These are phyloP conservation scores for Kryphioiulus occultus DNA, from an alignment of 2,888 invertebrate genomes.

Conservation along the genomic window DNA sequence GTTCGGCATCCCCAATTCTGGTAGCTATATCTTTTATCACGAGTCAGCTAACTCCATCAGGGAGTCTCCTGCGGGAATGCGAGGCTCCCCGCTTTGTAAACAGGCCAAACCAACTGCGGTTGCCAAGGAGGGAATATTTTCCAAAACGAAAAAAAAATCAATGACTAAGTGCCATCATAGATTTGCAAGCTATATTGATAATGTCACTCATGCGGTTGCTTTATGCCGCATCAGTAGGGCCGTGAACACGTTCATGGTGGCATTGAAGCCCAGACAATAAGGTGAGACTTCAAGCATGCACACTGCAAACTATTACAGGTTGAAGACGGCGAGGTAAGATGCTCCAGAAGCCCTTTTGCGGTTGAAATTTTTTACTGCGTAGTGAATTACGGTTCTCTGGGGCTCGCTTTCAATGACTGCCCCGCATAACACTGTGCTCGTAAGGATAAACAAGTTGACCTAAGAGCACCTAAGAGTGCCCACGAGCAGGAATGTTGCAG, in stretches of 20 bases:
- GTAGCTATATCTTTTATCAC: constrained; percentile 10
- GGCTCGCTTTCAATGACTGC: background rate
- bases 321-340: background rate
- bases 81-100: background rate
- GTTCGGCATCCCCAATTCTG: background rate
- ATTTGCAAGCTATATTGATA: constrained; percentile 35
- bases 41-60: constrained; percentile 25
- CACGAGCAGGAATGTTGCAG: background rate
- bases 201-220: constrained; percentile 31
- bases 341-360: constrained; percentile 16
- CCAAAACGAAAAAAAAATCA: background rate
- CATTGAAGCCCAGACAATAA: constrained; percentile 14
- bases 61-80: background rate
- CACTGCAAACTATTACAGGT: background rate
- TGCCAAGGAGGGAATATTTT: constrained; percentile 30
- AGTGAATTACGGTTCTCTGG: constrained; percentile 9
- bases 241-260: background rate
- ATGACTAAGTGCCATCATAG: constrained; percentile 35
- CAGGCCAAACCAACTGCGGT: constrained; percentile 35
- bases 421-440: constrained; percentile 7
- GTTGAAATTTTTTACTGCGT: background rate
- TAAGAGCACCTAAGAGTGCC: background rate
- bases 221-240: background rate
- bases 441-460: constrained; percentile 30
- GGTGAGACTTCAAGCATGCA: background rate